Base-by-base conservation (phyloP, 1,140 invertebrate species). In the Agraylea sexmaculata region DNA sequence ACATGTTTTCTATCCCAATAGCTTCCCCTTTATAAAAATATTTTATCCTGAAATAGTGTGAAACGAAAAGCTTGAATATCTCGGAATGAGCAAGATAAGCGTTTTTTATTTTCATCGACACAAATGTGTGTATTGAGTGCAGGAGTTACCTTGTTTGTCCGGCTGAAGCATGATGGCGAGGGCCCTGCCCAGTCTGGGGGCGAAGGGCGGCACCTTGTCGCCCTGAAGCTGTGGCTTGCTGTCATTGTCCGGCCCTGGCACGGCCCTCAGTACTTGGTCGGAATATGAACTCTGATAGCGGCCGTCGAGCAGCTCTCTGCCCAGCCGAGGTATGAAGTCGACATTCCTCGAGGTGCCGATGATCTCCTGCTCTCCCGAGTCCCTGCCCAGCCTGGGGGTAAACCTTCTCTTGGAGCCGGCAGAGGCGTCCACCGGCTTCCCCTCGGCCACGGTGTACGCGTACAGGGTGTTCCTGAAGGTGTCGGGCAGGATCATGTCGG, bases 251-350 rank as follows among this genome's bases (percentile, higher is more conserved):
- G 17, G 18, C 10, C 32, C 10, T 2, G 28, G 18, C 7, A 42
- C 7, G 2, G 30, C 32, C 15, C 16, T 35, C 23, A 7, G 23
- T n/a, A 25, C 7, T 25, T 7, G n/a, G 23, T 6, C n/a, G 23
- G 23, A n/a, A 27, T n/a, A 27, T 27, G 7, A 8, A 27, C 23
- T 27, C n/a, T 27, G 7, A 7, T 27, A 21, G 23, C 23, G 13
- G 15, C 13, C 28, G 15, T 29, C 12, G 5, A 39, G 6, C 31
- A 45, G 28, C 11, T 49, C 47, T 25, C 47, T 22, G n/a, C 47
- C 47, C 13, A 49, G 37, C 18, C 47, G 12, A 4, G 43, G 47
- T 4, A 45, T 42, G 37, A 45, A 45, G 18, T 45, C 47, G 4
- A 43, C 43, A 32, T 39, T 45, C 20, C 36, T 45, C n/a, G 36